phyloP scores from a whole-genome alignment of 1,140 invertebrate genomes.

The Lamellibrachia luymesi region DNA sequence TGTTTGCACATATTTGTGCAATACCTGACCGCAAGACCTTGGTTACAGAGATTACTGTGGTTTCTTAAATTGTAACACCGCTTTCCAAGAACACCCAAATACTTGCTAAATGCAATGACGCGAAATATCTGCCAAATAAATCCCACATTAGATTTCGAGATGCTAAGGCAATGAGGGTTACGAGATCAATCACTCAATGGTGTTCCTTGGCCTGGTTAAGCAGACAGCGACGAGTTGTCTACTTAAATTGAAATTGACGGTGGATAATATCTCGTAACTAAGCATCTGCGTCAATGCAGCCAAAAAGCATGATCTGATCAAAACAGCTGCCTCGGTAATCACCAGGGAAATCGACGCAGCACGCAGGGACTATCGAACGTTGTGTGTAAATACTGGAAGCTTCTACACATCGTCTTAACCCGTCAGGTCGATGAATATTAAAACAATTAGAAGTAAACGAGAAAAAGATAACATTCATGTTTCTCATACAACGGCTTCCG shows the following conservation, averaged over 20 bases:
- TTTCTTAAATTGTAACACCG: background rate
- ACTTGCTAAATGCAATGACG: background rate
- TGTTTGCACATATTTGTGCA: background rate
- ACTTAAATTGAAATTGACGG: background rate
- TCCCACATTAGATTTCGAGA: background rate
- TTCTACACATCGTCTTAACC: background rate
- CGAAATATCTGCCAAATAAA: background rate
- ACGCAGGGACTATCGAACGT: background rate
- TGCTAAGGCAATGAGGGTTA: background rate
- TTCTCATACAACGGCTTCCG: background rate
- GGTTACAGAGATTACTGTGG: background rate
- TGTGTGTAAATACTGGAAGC: background rate
- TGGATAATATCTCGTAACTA: background rate
- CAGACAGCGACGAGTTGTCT: background rate
- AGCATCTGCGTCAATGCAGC: background rate
- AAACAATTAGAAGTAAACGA: background rate
- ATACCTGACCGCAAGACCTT: background rate
- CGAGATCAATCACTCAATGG: background rate
- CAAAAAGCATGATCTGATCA: background rate
- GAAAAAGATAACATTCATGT: background rate
- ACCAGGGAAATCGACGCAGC: background rate
- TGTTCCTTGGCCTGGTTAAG: background rate
- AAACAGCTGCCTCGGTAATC: background rate
- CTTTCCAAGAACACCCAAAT: background rate
- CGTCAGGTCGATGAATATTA: background rate